Conservation (phyloP, 2,113 vertebrate species). For the Alosa alosa region DNA sequence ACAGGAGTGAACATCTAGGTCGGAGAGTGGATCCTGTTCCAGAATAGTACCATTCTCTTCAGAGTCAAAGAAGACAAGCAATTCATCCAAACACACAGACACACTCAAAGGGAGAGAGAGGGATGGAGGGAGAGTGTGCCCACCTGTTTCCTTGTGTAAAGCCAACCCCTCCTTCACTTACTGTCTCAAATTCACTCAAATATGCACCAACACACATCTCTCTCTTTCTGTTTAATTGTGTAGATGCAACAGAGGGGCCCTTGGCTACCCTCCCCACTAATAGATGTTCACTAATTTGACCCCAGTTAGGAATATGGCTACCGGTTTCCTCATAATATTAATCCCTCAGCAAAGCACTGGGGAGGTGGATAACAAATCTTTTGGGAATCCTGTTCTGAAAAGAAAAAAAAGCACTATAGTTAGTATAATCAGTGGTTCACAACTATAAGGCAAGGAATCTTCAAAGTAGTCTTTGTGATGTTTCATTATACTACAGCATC, state of each 20-base stretch:
- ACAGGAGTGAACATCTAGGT: background rate
- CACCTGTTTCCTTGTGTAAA: constrained; percentile 48
- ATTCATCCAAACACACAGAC: background rate
- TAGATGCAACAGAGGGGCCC: background rate
- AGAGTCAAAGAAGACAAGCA: constrained; percentile 18
- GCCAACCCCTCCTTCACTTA: constrained; percentile 31
- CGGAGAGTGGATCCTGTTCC: constrained; percentile 25
- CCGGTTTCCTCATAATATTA: background rate
- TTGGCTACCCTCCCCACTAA: background rate
- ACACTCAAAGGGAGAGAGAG: background rate
- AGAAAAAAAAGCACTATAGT: background rate
- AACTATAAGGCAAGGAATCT: background rate
- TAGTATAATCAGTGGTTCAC: background rate
- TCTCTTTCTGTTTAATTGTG: background rate
- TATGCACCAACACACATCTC: background rate
- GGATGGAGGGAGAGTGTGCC: constrained; percentile 29
- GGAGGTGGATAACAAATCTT: background rate
- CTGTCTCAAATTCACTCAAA: constrained; percentile 20
- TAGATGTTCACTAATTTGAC: constrained; percentile 48
- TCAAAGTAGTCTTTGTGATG: background rate
- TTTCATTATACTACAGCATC: background rate
- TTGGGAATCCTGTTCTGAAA: background rate
- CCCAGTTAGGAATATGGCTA: constrained; percentile 30
- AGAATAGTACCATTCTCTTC: background rate
- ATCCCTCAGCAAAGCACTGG: background rate